phyloP scores from a whole-genome alignment of 2,888 invertebrate genomes.

The Frankliniella intonsa region DNA sequence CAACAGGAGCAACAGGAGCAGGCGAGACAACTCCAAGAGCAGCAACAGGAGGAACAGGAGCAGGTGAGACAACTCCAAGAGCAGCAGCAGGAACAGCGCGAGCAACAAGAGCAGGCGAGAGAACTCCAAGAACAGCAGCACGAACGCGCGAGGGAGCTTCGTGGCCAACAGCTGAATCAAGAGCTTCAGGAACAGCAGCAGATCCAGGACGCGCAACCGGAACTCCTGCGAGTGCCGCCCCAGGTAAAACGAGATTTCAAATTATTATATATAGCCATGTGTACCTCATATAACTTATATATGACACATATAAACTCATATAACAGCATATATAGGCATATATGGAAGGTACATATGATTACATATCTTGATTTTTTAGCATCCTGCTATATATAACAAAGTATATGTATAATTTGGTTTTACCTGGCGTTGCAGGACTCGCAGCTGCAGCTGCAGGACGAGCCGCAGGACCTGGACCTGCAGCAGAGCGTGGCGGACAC shows the following conservation, averaged over 20 bases:
- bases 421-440: slow-evolving; percentile 29
- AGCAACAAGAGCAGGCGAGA: not conserved
- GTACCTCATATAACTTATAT: no score
- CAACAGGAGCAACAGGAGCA: slow-evolving; percentile 28
- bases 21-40: slow-evolving; percentile 26
- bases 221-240: slow-evolving; percentile 33
- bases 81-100: slow-evolving; percentile 5
- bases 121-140: slow-evolving; percentile 29
- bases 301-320: no score
- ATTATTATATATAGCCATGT: no score
- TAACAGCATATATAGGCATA: no score
- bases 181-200: slow-evolving; percentile 32
- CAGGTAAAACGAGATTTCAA: no score
- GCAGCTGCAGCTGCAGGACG: slow-evolving; percentile 31
- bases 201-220: slow-evolving; percentile 32
- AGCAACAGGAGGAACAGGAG: slow-evolving; percentile 23
- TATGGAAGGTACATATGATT: no score
- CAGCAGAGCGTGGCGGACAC: slow-evolving; percentile 22
- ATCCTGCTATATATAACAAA: no score
- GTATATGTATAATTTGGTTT: no score
- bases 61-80: slow-evolving; percentile 27
- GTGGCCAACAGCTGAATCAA: slow-evolving; percentile 39
- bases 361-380: no score
- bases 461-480: slow-evolving; percentile 32
- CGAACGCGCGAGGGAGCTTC: slow-evolving; percentile 35